phyloP scores from a whole-genome alignment of 2,888 invertebrate species.

The Tachina fera region DNA sequence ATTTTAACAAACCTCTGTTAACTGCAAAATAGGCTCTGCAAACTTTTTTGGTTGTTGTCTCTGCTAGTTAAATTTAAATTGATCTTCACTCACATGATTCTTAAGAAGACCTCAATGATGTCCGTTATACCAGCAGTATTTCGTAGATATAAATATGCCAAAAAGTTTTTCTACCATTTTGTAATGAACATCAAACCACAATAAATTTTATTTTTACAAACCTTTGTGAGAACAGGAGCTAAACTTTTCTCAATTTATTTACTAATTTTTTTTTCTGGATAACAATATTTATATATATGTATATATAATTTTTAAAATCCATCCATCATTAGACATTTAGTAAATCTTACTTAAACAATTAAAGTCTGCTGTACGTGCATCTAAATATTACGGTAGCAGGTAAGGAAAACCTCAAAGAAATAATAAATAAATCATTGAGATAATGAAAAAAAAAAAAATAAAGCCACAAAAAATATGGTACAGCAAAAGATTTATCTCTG shows the following conservation, averaged over 20 bases:
- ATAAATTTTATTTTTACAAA: neutral
- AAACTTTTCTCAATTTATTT: no score
- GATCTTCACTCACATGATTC: no score
- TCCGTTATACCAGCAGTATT: no score
- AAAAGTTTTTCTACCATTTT: neutral
- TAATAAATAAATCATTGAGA: constrained; percentile 52
- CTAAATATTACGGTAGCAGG: neutral
- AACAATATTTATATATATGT: no score
- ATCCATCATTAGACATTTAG: constrained; percentile 52
- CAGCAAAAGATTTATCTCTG: constrained; percentile 36
- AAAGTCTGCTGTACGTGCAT: neutral
- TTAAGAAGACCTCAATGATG: no score
- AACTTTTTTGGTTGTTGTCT: no score
- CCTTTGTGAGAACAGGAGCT: constrained; percentile 27
- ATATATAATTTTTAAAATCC: neutral
- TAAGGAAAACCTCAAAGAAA: constrained; percentile 27
- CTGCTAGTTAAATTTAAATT: no score
- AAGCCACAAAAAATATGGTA: constrained; percentile 32
- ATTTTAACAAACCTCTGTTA: no score
- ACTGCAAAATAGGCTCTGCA: no score
- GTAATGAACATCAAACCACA: neutral
- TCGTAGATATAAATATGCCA: no score
- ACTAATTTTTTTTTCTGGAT: no score
- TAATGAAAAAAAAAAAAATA: constrained; percentile 10
- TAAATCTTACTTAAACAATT: constrained; percentile 11